Evolutionary conservation across 2,797 vertebrate species (phyloP).

Genomic region (Glyptemys insculpta): DNA sequence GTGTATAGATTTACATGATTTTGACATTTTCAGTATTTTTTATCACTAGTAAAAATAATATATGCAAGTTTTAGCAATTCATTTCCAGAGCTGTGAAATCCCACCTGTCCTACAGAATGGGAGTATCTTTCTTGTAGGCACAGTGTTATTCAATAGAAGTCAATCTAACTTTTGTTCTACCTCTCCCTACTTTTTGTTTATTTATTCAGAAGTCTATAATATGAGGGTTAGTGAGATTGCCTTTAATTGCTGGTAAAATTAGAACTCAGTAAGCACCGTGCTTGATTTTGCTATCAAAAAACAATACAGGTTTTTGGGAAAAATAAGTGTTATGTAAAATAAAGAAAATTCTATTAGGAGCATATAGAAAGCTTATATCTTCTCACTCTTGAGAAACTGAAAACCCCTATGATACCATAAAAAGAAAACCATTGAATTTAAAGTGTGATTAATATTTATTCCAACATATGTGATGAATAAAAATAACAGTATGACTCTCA

Average conservation of each 20-base stretch:
- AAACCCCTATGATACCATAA: rapidly evolving
- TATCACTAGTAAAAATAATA: not conserved
- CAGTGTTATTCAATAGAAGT: not conserved
- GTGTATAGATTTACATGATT: not conserved
- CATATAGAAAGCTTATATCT: not conserved
- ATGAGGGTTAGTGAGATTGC: rapidly evolving
- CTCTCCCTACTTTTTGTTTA: rapidly evolving
- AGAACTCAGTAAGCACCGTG: not conserved
- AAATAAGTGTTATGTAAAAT: not conserved
- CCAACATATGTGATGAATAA: not conserved
- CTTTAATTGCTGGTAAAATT: not conserved
- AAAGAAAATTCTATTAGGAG: not conserved
- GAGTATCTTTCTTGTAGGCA: not conserved
- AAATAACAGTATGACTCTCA: not conserved
- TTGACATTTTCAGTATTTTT: not conserved
- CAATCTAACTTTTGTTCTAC: not conserved
- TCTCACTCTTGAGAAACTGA: rapidly evolving
- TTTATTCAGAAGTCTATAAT: rapidly evolving
- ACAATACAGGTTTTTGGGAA: not conserved
- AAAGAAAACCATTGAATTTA: not conserved
- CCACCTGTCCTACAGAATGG: not conserved
- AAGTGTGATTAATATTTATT: not conserved
- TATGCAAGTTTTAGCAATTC: not conserved
- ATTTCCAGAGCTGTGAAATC: not conserved
- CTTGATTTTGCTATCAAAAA: not conserved